These are phyloP conservation scores for Boloria selene DNA, from an alignment of 2,888 invertebrate genomes.

Conservation along the genomic window DNA sequence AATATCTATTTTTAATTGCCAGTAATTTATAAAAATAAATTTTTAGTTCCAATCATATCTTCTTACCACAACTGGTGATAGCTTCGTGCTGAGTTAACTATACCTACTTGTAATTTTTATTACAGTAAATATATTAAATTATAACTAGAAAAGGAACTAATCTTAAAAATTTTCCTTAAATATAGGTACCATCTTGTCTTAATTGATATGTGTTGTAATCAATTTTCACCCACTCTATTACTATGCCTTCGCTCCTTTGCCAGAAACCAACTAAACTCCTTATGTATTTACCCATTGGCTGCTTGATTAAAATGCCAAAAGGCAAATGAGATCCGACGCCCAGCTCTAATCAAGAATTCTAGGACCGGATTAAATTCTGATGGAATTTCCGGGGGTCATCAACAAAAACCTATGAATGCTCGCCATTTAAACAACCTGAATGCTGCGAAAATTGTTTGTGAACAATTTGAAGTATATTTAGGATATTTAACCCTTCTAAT, in stretches of 20 bases:
- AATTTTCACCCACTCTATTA: neutral
- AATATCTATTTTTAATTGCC: too few species aligned
- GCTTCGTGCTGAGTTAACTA: too few species aligned
- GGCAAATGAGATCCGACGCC: slow-evolving; percentile 21
- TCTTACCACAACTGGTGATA: too few species aligned
- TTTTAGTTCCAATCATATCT: too few species aligned
- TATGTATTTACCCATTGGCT: slow-evolving; percentile 18
- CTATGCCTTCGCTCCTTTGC: neutral
- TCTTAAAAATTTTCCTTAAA: too few species aligned
- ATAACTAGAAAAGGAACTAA: too few species aligned
- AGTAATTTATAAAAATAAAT: too few species aligned
- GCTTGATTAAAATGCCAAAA: slow-evolving; percentile 33
- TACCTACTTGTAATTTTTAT: too few species aligned
- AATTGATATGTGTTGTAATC: neutral
- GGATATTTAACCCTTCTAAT: too few species aligned
- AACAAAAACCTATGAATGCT: slow-evolving; percentile 13
- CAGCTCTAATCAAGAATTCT: slow-evolving; percentile 25
- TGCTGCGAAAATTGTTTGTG: neutral
- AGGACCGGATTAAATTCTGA: slow-evolving; percentile 10
- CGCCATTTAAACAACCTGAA: slow-evolving; percentile 6
- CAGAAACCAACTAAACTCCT: slow-evolving; percentile 20
- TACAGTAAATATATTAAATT: too few species aligned
- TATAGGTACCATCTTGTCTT: neutral
- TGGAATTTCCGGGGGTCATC: slow-evolving; percentile 21
- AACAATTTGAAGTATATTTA: too few species aligned